These are phyloP conservation scores for Tipula confusa DNA, from an alignment of 2,888 invertebrate genomes.

Conservation along the genomic window DNA sequence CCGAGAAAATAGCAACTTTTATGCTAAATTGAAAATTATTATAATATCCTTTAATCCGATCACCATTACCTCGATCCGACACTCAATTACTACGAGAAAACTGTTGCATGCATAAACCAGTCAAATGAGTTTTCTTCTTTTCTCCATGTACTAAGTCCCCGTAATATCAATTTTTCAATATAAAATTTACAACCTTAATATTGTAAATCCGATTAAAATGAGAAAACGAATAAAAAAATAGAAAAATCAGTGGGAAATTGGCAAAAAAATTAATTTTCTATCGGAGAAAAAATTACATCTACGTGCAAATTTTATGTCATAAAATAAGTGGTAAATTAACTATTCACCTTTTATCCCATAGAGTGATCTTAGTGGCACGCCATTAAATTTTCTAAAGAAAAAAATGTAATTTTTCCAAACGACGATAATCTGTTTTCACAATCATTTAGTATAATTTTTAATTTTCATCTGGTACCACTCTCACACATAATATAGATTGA, in stretches of 20 bases:
- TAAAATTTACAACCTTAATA: neutral
- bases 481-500: neutral
- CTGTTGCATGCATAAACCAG: neutral
- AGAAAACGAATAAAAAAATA: no score
- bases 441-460: neutral
- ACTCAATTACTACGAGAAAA: neutral
- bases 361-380: neutral
- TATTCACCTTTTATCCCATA: neutral
- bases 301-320: neutral
- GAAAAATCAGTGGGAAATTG: neutral
- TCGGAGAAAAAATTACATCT: neutral
- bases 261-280: conserved; percentile 3
- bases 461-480: neutral
- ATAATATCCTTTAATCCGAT: neutral
- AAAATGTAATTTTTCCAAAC: neutral
- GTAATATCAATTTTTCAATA: neutral
- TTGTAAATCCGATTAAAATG: neutral
- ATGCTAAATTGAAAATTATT: neutral
- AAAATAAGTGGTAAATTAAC: conserved; percentile 3
- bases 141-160: neutral
- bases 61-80: neutral
- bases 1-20: no score
- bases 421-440: neutral
- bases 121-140: neutral
- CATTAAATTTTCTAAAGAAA: neutral